Evolutionary conservation across 2,113 vertebrate genomes (phyloP).

Genomic region (Callaeas wilsoni): DNA sequence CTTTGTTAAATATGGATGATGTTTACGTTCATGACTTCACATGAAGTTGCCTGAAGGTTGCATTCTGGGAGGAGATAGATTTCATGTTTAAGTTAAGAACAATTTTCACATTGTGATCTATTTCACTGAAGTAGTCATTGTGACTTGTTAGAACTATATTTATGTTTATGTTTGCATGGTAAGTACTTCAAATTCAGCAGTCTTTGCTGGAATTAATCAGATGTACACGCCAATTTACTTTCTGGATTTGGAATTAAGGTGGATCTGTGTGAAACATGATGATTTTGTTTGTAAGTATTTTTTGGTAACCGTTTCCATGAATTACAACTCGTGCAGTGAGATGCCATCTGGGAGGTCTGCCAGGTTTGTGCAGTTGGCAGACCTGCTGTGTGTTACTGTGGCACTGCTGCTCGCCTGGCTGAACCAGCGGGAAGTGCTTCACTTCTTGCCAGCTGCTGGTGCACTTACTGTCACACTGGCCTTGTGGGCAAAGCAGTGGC

Average conservation of each 20-base stretch:
- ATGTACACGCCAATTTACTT: neutral
- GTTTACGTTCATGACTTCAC: neutral
- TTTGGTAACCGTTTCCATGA: neutral
- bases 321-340: neutral
- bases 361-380: neutral
- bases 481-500: neutral
- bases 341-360: constrained; percentile 3
- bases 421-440: neutral
- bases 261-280: neutral
- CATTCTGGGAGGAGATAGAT: neutral
- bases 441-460: neutral
- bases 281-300: neutral
- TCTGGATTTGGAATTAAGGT: neutral
- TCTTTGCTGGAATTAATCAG: neutral
- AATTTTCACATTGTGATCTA: neutral
- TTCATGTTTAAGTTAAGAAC: neutral
- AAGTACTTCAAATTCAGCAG: neutral
- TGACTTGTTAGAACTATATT: neutral
- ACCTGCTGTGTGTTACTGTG: neutral
- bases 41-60: neutral
- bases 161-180: neutral
- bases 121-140: neutral
- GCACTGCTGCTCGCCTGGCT: neutral
- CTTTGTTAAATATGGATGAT: neutral
- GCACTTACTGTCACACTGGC: neutral